Conservation (phyloP, 2,797 vertebrate species). For the Menidia menidia region DNA sequence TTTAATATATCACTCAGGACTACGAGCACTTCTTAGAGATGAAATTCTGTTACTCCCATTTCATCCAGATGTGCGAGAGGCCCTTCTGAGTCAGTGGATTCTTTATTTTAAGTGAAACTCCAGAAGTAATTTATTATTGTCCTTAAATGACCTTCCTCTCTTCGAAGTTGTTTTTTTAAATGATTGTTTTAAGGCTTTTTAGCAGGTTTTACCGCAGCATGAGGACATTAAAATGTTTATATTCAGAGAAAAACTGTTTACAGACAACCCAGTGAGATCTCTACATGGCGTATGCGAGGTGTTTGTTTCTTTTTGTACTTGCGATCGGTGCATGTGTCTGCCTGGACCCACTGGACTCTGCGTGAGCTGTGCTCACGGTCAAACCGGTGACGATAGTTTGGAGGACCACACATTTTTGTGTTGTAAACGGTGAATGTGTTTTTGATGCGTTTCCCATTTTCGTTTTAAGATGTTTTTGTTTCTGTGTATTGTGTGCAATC, state of each 20-base stretch:
- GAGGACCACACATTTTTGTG: slow-evolving; percentile 17
- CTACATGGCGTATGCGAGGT: slow-evolving; percentile 62
- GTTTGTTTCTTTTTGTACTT: slow-evolving; percentile 34
- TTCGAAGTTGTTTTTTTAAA: slow-evolving; percentile 15
- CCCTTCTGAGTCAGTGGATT: slow-evolving; percentile 8
- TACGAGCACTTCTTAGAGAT: slow-evolving; percentile 62
- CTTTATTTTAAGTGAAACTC: slow-evolving; percentile 35
- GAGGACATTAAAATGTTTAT: slow-evolving; percentile 59
- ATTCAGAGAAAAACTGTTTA: slow-evolving; percentile 74
- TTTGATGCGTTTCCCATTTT: slow-evolving; percentile 10
- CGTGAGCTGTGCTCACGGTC: slow-evolving; percentile 69
- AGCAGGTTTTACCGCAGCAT: slow-evolving; percentile 35
- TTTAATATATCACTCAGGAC: slow-evolving; percentile 37
- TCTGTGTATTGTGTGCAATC: slow-evolving; percentile 43
- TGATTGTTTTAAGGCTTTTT: slow-evolving; percentile 24
- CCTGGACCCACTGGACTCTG: slow-evolving; percentile 41
- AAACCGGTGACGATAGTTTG: slow-evolving; percentile 35
- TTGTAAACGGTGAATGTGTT: slow-evolving; percentile 64
- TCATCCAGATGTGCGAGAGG: slow-evolving; percentile 13
- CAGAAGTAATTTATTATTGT: slow-evolving; percentile 52
- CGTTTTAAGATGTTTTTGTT: slow-evolving; percentile 30
- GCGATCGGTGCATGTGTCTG: slow-evolving; percentile 49
- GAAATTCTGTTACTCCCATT: slow-evolving; percentile 43
- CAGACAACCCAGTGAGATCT: slow-evolving; percentile 70
- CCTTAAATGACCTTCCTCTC: slow-evolving; percentile 31